Evolutionary conservation across 2,113 vertebrate genomes (phyloP).

Genomic region (Gila orcuttii): DNA sequence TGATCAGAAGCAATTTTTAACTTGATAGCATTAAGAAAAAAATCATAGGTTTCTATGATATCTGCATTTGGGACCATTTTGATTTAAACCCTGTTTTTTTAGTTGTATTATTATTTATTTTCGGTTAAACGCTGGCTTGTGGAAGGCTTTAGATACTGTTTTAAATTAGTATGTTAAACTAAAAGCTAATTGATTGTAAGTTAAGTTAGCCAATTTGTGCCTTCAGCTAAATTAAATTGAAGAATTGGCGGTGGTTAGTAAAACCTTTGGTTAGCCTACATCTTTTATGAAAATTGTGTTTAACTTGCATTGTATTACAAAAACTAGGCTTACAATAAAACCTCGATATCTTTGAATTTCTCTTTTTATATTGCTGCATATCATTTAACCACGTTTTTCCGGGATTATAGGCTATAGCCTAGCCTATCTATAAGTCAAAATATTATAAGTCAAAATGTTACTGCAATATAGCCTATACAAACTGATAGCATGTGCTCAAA

Average conservation of each 20-base stretch:
- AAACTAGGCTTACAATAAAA: neutral
- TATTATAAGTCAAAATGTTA: conserved; percentile 61
- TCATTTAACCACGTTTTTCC: neutral
- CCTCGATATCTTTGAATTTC: neutral
- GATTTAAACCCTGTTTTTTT: neutral
- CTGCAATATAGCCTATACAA: conserved; percentile 53
- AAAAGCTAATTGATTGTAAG: neutral
- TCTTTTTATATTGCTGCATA: neutral
- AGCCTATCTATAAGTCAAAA: too few species aligned
- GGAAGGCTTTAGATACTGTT: neutral
- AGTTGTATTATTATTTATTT: neutral
- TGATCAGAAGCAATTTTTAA: neutral
- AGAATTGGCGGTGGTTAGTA: neutral
- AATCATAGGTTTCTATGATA: neutral
- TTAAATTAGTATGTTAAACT: neutral
- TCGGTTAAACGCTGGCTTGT: neutral
- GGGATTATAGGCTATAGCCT: conserved; percentile 26
- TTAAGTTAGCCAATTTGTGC: neutral
- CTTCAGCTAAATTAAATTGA: neutral
- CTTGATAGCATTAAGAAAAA: neutral
- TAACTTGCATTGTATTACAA: neutral
- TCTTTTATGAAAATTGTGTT: neutral
- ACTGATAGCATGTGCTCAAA: conserved; percentile 71
- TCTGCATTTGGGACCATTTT: neutral
- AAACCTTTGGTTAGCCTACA: neutral